Evolutionary conservation across 1,140 invertebrate species (phyloP).

Genomic region (Aphelenchoides fujianensis): DNA sequence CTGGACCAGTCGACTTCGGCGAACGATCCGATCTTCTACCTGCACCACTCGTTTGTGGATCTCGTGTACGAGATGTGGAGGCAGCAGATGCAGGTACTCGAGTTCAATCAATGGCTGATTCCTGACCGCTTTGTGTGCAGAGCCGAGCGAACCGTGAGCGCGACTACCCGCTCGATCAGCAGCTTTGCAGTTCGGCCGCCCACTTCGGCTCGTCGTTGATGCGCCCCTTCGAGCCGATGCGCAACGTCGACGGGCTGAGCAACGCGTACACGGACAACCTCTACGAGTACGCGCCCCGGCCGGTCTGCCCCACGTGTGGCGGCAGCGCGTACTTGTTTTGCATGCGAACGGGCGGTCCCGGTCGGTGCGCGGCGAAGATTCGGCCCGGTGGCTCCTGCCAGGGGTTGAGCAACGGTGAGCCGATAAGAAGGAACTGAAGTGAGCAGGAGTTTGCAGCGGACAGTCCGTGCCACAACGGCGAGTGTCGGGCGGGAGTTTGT

Average conservation of each 20-base stretch:
- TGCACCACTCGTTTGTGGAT: constrained; percentile 62
- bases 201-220: constrained; percentile 48
- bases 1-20: constrained; percentile 49
- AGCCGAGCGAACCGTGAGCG: constrained; percentile 34
- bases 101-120: neutral
- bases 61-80: constrained; percentile 59
- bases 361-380: constrained; percentile 55
- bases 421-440: neutral
- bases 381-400: constrained; percentile 42
- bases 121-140: constrained; percentile 23
- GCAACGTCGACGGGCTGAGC: constrained; percentile 48
- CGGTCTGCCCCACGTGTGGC: constrained; percentile 30
- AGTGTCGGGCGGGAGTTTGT: constrained; percentile 42
- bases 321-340: constrained; percentile 56
- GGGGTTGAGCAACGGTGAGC: constrained; percentile 31
- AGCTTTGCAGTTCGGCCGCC: constrained; percentile 37
- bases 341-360: constrained; percentile 45
- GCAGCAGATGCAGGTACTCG: constrained; percentile 28
- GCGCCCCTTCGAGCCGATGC: constrained; percentile 42
- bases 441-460: constrained; percentile 30
- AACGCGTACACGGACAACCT: constrained; percentile 57
- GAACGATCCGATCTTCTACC: constrained; percentile 60
- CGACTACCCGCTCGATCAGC: constrained; percentile 42
- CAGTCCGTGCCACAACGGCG: constrained; percentile 37
- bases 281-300: constrained; percentile 50